Conservation (phyloP, 2,888 invertebrate species). For the Seira ritae region DNA sequence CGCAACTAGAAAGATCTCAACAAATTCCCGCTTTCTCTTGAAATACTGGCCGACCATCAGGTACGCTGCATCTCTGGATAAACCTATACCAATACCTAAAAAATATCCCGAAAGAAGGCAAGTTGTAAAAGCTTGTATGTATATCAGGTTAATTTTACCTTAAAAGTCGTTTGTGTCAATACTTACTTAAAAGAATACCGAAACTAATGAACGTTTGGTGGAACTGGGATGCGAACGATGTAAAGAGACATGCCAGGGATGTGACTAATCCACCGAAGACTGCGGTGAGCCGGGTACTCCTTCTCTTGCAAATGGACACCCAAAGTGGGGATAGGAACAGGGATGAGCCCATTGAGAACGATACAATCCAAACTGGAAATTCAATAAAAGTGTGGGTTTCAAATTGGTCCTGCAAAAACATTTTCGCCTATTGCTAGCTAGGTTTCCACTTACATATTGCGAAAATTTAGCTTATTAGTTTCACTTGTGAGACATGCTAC, state of each 20-base stretch:
- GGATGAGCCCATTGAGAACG: conserved; percentile 86
- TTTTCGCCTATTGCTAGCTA: no score
- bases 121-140: background rate
- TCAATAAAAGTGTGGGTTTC: conserved; percentile 28
- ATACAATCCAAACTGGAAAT: conserved; percentile 89
- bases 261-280: conserved; percentile 77
- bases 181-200: conserved; percentile 75
- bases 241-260: conserved; percentile 80
- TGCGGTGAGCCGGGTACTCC: conserved; percentile 77
- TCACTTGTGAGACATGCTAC: no score
- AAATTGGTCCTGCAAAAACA: no score
- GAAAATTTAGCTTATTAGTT: no score
- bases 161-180: no score
- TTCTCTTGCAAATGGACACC: conserved; percentile 83
- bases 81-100: conserved; percentile 87
- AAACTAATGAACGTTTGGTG: conserved; percentile 77
- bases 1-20: conserved; percentile 91
- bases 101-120: conserved; percentile 26
- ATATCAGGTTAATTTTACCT: background rate
- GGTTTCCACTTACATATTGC: no score
- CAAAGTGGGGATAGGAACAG: conserved; percentile 89
- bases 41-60: conserved; percentile 95
- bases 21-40: conserved; percentile 88
- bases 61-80: conserved; percentile 90
- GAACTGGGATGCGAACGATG: conserved; percentile 77